A percentile compares a stretch with the other conserved stretches of the same genome.
Conservation (phyloP, 2,797 vertebrate species). For the Valencia hispanica region DNA sequence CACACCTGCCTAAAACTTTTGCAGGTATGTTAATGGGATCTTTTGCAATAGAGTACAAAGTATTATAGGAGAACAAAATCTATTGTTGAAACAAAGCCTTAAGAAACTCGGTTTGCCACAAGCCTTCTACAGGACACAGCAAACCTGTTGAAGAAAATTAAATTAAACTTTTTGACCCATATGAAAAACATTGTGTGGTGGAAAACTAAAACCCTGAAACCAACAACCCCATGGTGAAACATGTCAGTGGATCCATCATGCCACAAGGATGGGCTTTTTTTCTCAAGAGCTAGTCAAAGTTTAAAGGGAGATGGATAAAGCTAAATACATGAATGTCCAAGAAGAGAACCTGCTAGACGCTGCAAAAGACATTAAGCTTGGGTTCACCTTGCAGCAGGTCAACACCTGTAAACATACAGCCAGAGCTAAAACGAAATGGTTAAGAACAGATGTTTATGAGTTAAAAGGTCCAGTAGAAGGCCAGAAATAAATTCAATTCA, state of each 20-base stretch:
- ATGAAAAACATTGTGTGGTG: neutral
- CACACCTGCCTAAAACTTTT: too few relatives aligned
- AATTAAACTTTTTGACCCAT: neutral
- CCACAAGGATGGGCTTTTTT: neutral
- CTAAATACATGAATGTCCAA: neutral
- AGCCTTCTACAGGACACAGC: neutral
- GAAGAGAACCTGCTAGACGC: neutral
- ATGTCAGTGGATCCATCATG: neutral
- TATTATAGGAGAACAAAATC: neutral
- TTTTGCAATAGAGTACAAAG: neutral
- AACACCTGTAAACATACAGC: neutral
- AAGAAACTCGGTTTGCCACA: neutral
- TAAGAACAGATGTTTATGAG: neutral
- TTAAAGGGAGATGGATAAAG: neutral
- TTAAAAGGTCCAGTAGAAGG: neutral
- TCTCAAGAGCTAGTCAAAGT: neutral
- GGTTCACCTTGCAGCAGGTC: neutral
- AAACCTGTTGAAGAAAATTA: neutral
- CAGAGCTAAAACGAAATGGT: neutral
- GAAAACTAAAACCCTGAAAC: neutral
- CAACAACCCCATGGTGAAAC: neutral
- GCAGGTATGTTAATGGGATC: neutral
- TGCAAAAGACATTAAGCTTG: neutral
- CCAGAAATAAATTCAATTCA: neutral
- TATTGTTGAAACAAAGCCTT: neutral